A percentile compares a stretch with the other conserved stretches of the same genome.
These are phyloP conservation scores for Scelioninae gen. 1 DNA, from an alignment of 2,888 invertebrate species.

Conservation along the genomic window DNA sequence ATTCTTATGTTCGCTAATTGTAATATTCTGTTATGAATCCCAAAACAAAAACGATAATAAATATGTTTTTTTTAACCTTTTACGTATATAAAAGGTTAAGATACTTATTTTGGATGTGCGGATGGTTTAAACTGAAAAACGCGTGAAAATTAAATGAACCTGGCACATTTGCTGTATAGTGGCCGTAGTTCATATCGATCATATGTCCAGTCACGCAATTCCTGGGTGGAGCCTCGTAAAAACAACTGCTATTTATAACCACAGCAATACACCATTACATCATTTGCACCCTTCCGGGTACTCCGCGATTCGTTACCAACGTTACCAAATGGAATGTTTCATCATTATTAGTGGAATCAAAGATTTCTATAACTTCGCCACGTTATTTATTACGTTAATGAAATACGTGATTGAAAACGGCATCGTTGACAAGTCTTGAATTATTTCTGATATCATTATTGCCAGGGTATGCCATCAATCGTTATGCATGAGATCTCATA, in stretches of 20 bases:
- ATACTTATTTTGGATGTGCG: no score
- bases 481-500: slow-evolving; percentile 29
- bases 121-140: slow-evolving; percentile 42
- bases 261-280: slow-evolving; percentile 66
- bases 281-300: slow-evolving; percentile 68
- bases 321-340: slow-evolving; percentile 55
- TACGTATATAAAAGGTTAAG: no score
- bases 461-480: slow-evolving; percentile 3
- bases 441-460: slow-evolving; percentile 48
- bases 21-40: no score
- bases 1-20: no score
- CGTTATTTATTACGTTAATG: slow-evolving; percentile 44
- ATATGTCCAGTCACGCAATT: slow-evolving; percentile 78
- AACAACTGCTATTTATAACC: slow-evolving; percentile 71
- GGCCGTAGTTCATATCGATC: slow-evolving; percentile 75
- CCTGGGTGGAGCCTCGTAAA: slow-evolving; percentile 74
- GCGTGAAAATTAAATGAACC: slow-evolving; percentile 56
- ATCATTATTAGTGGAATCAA: slow-evolving; percentile 49
- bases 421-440: slow-evolving; percentile 34
- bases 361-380: slow-evolving; percentile 34
- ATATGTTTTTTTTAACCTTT: no score
- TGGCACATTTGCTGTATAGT: slow-evolving; percentile 47
- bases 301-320: slow-evolving; percentile 54
- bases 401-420: slow-evolving; percentile 38
- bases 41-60: no score